Evolutionary conservation across 2,113 vertebrate genomes (phyloP), one percentile per base, ranked within the genome.

Genomic region (Poecile atricapillus): DNA sequence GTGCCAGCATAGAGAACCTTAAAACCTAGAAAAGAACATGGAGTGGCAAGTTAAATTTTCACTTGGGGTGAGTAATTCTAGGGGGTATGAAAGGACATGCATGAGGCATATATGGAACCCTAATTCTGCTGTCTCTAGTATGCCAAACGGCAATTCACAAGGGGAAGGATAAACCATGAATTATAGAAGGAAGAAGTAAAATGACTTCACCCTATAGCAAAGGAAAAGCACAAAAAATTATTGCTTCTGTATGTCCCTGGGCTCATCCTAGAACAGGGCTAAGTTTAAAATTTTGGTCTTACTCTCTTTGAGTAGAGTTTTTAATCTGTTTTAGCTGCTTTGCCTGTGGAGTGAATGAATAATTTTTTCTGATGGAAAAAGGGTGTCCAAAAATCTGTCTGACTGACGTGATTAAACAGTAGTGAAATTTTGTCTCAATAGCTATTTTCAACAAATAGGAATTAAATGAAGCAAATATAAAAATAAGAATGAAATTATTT

Each of bases 341-440:
- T 88, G 60, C 49, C 65, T 94, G 95, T 92, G 60, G 63, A 96
- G 49, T 63, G 63, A 91, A 89, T 81, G 52, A 84, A 90, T 95
- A 92, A 12, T 60, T 76, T 96, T 95, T 90, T 30, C 79, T 93
- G 65, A 65, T 93, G 58, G 46, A 89, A 96, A 74, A 41, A 91
- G 24, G 28, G 87, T 90, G 64, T 70, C 31, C 33, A 88, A 90
- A 62, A 85, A 83, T 96, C 62, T 91, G 31, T 69, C 24, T 90
- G 76, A 94, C 86, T 93, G 94, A 95, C 89, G 79, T 53, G 80
- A 92, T 95, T 84, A 76, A 97, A 92, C 41, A 81, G 13, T 63
- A 21, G 60, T 44, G 9, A 78, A 96, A 94, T 68, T 58, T 93
- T 96, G 47, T 96, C 92, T 97, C 93, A 87, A 85, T 91, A 70